Evolutionary conservation across 1,140 invertebrate genomes (phyloP), one percentile per base, ranked within the genome.

Genomic region (Drosophila mauritiana): DNA sequence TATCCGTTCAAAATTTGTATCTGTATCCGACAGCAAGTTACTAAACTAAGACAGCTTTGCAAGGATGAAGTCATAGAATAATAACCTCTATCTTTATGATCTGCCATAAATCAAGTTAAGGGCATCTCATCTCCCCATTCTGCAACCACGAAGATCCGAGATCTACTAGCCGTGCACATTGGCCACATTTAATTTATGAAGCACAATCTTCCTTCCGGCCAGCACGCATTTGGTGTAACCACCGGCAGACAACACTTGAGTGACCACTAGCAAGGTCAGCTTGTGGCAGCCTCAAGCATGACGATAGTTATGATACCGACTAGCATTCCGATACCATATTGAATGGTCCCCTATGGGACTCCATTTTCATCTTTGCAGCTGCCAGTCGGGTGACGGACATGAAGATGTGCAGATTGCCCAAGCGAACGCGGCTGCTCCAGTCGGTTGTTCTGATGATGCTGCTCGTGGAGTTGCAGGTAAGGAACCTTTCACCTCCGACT

Each of bases 121-220:
- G 31, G 72, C 52, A 43, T 43, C 37, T 10, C 22, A 55, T 40
- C 31, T 25, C 40, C 51, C 3, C 25, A 13, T 57, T 46, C 22
- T 31, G 31, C 31, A 1, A 31, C 8, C 31, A 31, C 1, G 7
- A 20, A 55, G 45, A 27, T 7, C 48, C 56, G 46, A 72, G 73
- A 59, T 69, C 61, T 78, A 5, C 40, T 51, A 36, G 20, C 53
- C 65, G 27, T 43, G 53, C 42, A 79, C 86, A 86, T 83, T 86
- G 83, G 63, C 75, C 83, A 88, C 67, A 82, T 79, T 86, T 86
- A 88, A 82, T 86, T 86, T 86, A 86, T 86, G 82, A 86, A 86
- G 75, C 83, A 88, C 75, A 88, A 73, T 80, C 82, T 86, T 86
- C 78, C 83, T 88, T 86, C 84, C 83, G 79, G 70, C 52, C 83